These are phyloP conservation scores for Scortum barcoo DNA, from an alignment of 2,113 vertebrate genomes.

Conservation along the genomic window DNA sequence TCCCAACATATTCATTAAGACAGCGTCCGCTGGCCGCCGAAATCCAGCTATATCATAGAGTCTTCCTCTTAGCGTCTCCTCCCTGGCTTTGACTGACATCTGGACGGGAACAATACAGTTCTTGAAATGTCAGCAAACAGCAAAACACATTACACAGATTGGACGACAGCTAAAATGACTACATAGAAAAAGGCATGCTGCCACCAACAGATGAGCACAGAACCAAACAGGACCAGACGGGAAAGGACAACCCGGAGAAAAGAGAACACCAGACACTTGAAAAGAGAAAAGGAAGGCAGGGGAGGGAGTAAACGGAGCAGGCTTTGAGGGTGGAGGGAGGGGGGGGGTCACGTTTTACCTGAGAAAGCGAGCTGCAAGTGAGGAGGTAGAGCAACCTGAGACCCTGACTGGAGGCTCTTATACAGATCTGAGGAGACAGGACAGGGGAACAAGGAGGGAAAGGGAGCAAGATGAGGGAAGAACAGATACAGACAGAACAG, in stretches of 20 bases:
- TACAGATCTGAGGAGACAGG: conserved; percentile 93
- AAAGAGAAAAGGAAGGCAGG: background rate
- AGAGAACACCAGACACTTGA: conserved; percentile 49
- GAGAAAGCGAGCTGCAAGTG: conserved; percentile 96
- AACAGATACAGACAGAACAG: conserved; percentile 16
- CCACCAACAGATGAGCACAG: conserved; percentile 63
- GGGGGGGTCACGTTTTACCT: conserved; percentile 87
- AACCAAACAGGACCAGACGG: conserved; percentile 44
- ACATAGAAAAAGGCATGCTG: conserved; percentile 49
- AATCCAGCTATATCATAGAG: conserved; percentile 74
- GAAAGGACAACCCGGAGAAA: conserved; percentile 35
- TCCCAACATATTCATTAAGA: background rate
- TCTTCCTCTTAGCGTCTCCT: conserved; percentile 84
- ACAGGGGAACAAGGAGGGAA: conserved; percentile 54
- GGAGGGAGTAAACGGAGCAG: conserved; percentile 39
- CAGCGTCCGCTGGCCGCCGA: background rate
- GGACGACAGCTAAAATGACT: conserved; percentile 17
- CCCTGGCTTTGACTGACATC: conserved; percentile 85
- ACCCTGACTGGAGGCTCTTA: conserved; percentile 98
- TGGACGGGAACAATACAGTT: conserved; percentile 57
- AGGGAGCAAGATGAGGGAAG: conserved; percentile 35
- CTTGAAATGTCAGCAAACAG: background rate
- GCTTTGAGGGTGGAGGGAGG: conserved; percentile 37
- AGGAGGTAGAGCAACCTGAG: conserved; percentile 94
- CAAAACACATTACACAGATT: background rate